Conservation (phyloP, 2,113 vertebrate genomes). For the Porphyrio hochstetteri region DNA sequence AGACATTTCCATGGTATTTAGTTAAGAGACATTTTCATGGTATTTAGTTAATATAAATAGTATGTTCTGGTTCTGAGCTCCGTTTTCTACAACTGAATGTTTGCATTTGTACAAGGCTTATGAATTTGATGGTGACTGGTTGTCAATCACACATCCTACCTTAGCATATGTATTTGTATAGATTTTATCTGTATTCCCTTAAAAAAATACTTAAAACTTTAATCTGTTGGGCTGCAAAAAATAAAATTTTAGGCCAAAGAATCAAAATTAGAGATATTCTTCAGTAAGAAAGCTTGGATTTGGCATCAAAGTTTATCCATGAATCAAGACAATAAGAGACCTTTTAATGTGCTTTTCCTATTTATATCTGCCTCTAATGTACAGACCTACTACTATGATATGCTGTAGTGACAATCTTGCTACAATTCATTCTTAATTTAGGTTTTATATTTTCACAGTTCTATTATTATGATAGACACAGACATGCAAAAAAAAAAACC, state of each 20-base stretch:
- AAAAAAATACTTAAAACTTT: not conserved
- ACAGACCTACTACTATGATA: fast-evolving
- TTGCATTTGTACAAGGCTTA: not conserved
- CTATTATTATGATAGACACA: not conserved
- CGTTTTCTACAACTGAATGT: not conserved
- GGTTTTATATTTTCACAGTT: not conserved
- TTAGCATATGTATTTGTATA: not conserved
- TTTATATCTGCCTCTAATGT: not conserved
- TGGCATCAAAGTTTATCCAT: not conserved
- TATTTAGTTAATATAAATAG: not conserved
- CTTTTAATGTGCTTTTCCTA: not conserved
- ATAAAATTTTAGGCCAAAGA: not conserved
- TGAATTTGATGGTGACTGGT: not conserved
- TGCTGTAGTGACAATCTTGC: not conserved
- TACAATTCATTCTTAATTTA: not conserved
- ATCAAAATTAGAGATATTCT: not conserved
- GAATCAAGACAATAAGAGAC: not conserved
- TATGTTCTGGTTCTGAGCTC: not conserved
- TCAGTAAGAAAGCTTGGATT: not conserved
- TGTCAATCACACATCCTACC: not conserved
- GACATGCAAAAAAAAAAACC: not conserved
- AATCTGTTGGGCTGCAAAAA: not conserved
- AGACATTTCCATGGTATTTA: not conserved
- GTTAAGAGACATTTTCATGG: not conserved
- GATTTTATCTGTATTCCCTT: not conserved